Evolutionary conservation across 2,797 vertebrate genomes (phyloP).

Genomic region (Silurus aristotelis): DNA sequence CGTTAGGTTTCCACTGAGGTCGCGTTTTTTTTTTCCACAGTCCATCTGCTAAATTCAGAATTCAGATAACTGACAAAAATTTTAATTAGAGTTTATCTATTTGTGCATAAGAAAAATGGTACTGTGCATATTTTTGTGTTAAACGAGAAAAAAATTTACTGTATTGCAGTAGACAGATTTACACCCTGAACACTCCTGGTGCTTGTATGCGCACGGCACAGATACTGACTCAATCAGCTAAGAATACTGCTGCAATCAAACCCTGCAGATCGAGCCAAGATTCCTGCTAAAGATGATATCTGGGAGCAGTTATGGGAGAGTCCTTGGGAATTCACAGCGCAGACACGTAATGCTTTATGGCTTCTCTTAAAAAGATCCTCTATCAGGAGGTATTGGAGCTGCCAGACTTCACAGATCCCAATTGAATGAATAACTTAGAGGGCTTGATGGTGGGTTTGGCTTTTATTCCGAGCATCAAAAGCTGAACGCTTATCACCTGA

Average conservation of each 20-base stretch:
- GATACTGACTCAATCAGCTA: conserved; percentile 54
- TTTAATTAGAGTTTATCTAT: neutral
- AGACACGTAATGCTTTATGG: conserved; percentile 63
- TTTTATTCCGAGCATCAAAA: conserved; percentile 49
- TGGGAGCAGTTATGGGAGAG: conserved; percentile 46
- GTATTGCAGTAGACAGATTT: conserved; percentile 18
- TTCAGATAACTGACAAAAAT: neutral
- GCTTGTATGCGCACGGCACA: conserved; percentile 42
- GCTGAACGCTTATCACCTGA: conserved; percentile 40
- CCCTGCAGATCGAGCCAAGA: conserved; percentile 45
- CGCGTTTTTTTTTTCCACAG: neutral
- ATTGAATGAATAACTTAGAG: conserved; percentile 51
- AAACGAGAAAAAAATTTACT: neutral
- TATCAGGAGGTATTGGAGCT: conserved; percentile 50
- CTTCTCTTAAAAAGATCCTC: conserved; percentile 52
- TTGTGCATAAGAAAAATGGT: neutral
- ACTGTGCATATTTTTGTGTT: neutral
- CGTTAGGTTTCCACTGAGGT: too few relatives aligned
- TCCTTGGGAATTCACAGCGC: conserved; percentile 59
- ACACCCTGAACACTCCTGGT: conserved; percentile 33
- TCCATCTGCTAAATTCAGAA: too few relatives aligned
- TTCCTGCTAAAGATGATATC: conserved; percentile 54
- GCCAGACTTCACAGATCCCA: conserved; percentile 54
- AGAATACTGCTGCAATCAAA: conserved; percentile 52
- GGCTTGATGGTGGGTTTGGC: conserved; percentile 36